Base-by-base conservation (phyloP, 2,888 invertebrate genomes). In the Parochlus steinenii region DNA sequence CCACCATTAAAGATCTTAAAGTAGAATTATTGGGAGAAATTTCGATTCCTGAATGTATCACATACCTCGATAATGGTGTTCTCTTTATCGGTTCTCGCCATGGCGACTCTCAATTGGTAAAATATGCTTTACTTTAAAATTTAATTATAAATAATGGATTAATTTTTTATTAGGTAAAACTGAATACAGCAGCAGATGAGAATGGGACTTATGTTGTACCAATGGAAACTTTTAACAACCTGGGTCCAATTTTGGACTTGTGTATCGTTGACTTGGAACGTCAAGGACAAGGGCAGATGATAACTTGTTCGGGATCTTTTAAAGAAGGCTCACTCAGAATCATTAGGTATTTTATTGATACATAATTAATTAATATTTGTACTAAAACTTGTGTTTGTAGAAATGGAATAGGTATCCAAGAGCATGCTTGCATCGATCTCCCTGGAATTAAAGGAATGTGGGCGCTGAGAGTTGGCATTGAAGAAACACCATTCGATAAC, bases 401-500 rank as follows among this genome's bases (percentile, higher is more conserved):
- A 44, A 98, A 97, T 60, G 98, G 98, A 4, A 98, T 98, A 50
- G 98, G 98, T 3, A 95, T 97, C 40, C 92, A 95, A 46, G 97
- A 97, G 57, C 87, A 92, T 54, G 97, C 97, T 0, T 87, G 85
- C 31, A 95, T 98, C 43, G 98, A 98, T 63, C 64, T 97, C 46
- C 81, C 87, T 5, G 93, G 93, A 34, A 93, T 97, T 43, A 95
- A 95, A 63, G 95, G 93, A 42, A 89, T 97, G 74, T 95, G 95
- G 95, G 85, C 93, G 0, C 63, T 97, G n/a, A 74, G 74, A 50
- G 68, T 82, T 7, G 71, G 72, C 27, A 67, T 67, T 30, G 61
- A 56, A 18, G 68, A 67, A 46, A 64, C 64, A 24, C 49, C 55
- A 18, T 65, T 63, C 46, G 90, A 95, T 54, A 92, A 97, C 52